These are phyloP conservation scores for Limulus polyphemus DNA, from an alignment of 2,888 invertebrate species.

Conservation along the genomic window DNA sequence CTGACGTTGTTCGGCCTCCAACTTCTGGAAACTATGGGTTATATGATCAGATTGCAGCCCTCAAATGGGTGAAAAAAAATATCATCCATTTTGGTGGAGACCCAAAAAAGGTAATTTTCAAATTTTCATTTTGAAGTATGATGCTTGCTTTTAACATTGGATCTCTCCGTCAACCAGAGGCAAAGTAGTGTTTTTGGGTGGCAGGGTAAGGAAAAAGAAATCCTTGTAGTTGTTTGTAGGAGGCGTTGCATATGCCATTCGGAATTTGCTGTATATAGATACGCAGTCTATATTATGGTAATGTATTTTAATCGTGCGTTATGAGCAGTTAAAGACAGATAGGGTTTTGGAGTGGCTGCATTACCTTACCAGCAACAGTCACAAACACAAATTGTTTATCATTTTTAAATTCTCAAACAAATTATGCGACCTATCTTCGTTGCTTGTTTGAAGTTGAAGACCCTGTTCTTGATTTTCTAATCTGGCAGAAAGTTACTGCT, in stretches of 20 bases:
- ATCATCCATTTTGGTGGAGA: conserved; percentile 75
- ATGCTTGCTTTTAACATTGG: not conserved
- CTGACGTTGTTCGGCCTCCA: conserved; percentile 54
- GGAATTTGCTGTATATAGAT: not conserved
- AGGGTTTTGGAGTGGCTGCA: too few species aligned
- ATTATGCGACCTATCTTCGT: too few species aligned
- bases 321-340: too few species aligned
- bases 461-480: too few species aligned
- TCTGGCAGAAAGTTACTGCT: too few species aligned
- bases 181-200: too few species aligned
- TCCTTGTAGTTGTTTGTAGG: not conserved
- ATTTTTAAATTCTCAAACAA: too few species aligned
- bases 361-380: too few species aligned
- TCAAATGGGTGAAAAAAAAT: conserved; percentile 70
- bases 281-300: not conserved
- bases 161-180: not conserved
- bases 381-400: too few species aligned
- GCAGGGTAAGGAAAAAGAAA: not conserved
- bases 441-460: too few species aligned
- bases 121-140: not conserved
- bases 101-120: conserved; percentile 37
- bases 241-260: not conserved
- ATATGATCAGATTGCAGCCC: conserved; percentile 59
- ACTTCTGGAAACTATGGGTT: conserved; percentile 76
- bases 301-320: not conserved